Evolutionary conservation across 1,140 invertebrate genomes (phyloP), one percentile per base, ranked within the genome.

Genomic region (Phortica variegata): DNA sequence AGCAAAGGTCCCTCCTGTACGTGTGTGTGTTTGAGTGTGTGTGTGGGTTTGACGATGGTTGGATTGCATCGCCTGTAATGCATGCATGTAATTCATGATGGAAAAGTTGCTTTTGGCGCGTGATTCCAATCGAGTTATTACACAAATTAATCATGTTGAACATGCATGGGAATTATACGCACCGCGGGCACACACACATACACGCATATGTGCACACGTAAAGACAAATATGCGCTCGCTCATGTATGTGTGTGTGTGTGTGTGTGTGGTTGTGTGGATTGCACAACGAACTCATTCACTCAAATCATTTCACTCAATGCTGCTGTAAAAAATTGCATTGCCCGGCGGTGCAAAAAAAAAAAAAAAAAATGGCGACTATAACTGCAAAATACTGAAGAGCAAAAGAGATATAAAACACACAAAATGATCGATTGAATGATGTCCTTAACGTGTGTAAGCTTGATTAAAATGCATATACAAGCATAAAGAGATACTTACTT

Each of bases 101-200:
- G 60, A 68, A 68, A 68, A 65, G 63, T 63, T 68, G 63, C 60
- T 63, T 60, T 50, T 68, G 63, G 63, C 65, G 63, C 65, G 63
- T 68, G 65, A 68, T 68, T 68, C 63, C 63, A 68, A 68, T 68
- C 63, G 63, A 68, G 63, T 68, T 68, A 68, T 68, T 68, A 68
- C 63, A 68, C 57, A 68, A 68, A 68, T 68, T 68, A 68, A 68
- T 68, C 63, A 68, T 68, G 63, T 68, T 68, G 60, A 68, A 68
- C 65, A 68, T 68, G 63, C 47, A 59, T 54, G 54, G 54, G 57
- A 59, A 59, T 59, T 56, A 54, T 47, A 54, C 49, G 56, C 49
- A 56, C 52, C 13, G 21, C 17, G 31, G 15, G 32, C 31, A 50
- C 16, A 43, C 34, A 26, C 21, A 44, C 26, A 51, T 10, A 45